Evolutionary conservation across 2,797 vertebrate species (phyloP), one percentile per base, ranked within the genome.

Genomic region (Periparus ater): DNA sequence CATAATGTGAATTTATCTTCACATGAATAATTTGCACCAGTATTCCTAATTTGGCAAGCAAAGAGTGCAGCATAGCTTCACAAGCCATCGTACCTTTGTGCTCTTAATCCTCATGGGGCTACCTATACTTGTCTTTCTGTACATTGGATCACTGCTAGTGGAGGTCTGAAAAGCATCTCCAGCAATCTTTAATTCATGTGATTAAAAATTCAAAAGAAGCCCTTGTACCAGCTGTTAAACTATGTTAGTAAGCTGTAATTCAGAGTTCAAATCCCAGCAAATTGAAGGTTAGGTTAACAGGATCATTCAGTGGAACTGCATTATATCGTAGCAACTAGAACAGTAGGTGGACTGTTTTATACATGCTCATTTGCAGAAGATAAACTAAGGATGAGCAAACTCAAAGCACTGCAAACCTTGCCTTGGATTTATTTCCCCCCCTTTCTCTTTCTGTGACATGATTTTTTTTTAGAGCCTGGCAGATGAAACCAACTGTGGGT

Each of bases 181-280:
- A 97, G 97, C 97, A 98, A 99, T 98, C 98, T 99, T 99, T 98
- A 98, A 99, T 98, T 98, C 98, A 98, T 98, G 98, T 97, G 96
- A 98, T 99, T 98, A 99, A 99, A 99, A 98, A 99, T 98, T 98
- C 98, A 98, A 98, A 98, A 98, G 98, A 98, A 98, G 97, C 97
- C 98, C 98, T 98, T 98, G 98, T 98, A 98, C 98, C 98, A 99
- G 98, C 98, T 99, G 98, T 98, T 99, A 98, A 98, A 98, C 98
- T 98, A 97, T 96, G 98, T 98, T 98, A 97, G 95, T 98, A 98
- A 98, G 97, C 98, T 98, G 97, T 98, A 98, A 99, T 98, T 98
- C 98, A 98, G 98, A 98, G 98, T 98, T 99, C 98, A 98, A 98
- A 99, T 98, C 98, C 97, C 84, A 98, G 98, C 98, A 99, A 99